phyloP scores from a whole-genome alignment of 2,113 vertebrate species.

The Halichoeres trimaculatus region DNA sequence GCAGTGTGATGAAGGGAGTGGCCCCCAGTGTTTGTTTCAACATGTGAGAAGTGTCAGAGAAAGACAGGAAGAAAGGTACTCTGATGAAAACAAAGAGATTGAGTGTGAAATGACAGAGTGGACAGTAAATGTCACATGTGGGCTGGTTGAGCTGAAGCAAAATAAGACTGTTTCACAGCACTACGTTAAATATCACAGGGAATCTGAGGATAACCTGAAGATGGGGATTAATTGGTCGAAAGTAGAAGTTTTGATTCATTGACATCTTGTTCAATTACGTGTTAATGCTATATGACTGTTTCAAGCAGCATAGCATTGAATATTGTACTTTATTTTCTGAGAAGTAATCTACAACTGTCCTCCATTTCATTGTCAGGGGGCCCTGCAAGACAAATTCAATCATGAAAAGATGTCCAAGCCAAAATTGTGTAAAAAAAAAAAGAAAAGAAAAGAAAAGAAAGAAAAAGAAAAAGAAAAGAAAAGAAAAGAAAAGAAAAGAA shows the following conservation, averaged over 20 bases:
- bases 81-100: conserved; percentile 25
- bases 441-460: too few relatives aligned
- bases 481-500: too few relatives aligned
- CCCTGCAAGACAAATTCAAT: too few relatives aligned
- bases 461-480: too few relatives aligned
- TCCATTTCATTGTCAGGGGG: too few relatives aligned
- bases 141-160: not conserved
- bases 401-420: too few relatives aligned
- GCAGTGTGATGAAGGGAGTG: conserved; percentile 23
- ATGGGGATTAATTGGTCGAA: not conserved
- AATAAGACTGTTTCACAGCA: not conserved
- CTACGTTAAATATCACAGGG: not conserved
- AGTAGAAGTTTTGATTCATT: not conserved
- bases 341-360: too few relatives aligned
- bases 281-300: not conserved
- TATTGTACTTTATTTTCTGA: too few relatives aligned
- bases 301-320: not conserved
- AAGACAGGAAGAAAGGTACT: not conserved
- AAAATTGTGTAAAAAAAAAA: too few relatives aligned
- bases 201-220: not conserved
- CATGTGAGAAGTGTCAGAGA: conserved; percentile 35
- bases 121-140: conserved; percentile 14
- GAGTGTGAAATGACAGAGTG: conserved; percentile 40
- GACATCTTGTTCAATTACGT: not conserved
- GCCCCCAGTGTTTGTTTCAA: conserved; percentile 32